Evolutionary conservation across 2,797 vertebrate species (phyloP), one percentile per base, ranked within the genome.

Genomic region (Champsocephalus esox): DNA sequence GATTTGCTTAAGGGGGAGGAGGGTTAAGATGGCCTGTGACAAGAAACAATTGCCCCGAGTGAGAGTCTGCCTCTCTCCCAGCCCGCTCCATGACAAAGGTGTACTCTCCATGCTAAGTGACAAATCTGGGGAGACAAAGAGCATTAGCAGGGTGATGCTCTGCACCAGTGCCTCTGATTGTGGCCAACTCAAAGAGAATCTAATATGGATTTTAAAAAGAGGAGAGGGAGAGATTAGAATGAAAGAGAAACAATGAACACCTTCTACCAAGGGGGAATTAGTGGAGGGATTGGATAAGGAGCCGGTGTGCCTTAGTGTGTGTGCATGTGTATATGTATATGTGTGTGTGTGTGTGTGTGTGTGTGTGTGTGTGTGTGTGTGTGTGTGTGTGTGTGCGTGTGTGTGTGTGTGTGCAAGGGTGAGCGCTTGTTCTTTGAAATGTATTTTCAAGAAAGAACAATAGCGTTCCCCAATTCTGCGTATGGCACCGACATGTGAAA

Each of bases 201-300:
- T 92, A 92, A 92, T 92, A 92, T 92, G 90, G 90, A 92, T 92
- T 93, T 91, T 86, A 76, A 86, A 89, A 77, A 89, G 86, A 88
- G 81, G 80, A 85, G 86, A 90, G 74, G 78, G 87, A 90, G 80
- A 92, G 89, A 93, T 93, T 93, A 93, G 89, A 92, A 91, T 90
- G 91, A 91, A 89, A 91, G 88, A 89, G 90, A 93, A 93, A 94
- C 93, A 94, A 94, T 94, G 91, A 93, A 92, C 92, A 93, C 91
- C 88, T 92, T 93, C 91, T 88, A 93, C 88, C 88, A 90, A 91
- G 89, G 84, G 92, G 90, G 91, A 93, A 94, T 94, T 93, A 92
- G 92, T 88, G 84, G 72, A 92, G 86, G 89, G 91, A 91, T 91
- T 92, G 91, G 89, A 92, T 92, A 93, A 92, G 88, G 88, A 92